Base-by-base conservation (phyloP, 2,797 vertebrate genomes). In the Hafferia zeledoni region DNA sequence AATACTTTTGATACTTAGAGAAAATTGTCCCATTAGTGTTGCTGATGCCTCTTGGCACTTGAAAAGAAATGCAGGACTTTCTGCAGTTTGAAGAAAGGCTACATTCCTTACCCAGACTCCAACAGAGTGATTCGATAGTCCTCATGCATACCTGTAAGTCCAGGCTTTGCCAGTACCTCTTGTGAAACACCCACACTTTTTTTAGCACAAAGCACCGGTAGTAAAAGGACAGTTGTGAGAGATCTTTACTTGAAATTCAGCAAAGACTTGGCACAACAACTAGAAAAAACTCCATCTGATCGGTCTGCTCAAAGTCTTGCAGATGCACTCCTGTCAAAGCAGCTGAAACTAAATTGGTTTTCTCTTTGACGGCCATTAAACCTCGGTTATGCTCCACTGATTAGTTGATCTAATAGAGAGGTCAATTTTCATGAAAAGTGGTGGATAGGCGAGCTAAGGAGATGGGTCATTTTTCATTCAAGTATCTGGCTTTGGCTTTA, bases 331-430 rank as follows among this genome's bases (percentile, higher is more conserved):
- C 30, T 79, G 90, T 96, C 93, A 96, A 96, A 90, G 79, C 17
- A 70, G 41, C 72, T 76, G 70, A 94, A 96, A 83, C 91, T 88
- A 97, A 96, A 97, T 93, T 95, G 89, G 82, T 90, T 97, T 97
- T 92, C 63, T 74, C 93, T 92, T 90, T 96, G 92, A 94, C 11
- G 68, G 90, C 84, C 94, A 95, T 96, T 97, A 96, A 97, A 95
- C 84, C 65, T 88, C 44, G 3, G 94, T 96, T 96, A 95, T 95
- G 92, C 91, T 96, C 87, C 85, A 92, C 85, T 72, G 86, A 94
- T 93, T 88, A 61, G 87, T 5, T 93, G 95, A 96, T 95, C 91
- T 97, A 97, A 97, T 82, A 90, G 94, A 97, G 94, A 97, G 97
- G 97, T 97, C 97, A 97, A 91, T 95, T 95, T 94, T 93, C 94